A percentile compares a stretch with the other conserved stretches of the same genome.
These are phyloP conservation scores for Sycophila sp. DNA, from an alignment of 1,140 invertebrate genomes.

Conservation along the genomic window DNA sequence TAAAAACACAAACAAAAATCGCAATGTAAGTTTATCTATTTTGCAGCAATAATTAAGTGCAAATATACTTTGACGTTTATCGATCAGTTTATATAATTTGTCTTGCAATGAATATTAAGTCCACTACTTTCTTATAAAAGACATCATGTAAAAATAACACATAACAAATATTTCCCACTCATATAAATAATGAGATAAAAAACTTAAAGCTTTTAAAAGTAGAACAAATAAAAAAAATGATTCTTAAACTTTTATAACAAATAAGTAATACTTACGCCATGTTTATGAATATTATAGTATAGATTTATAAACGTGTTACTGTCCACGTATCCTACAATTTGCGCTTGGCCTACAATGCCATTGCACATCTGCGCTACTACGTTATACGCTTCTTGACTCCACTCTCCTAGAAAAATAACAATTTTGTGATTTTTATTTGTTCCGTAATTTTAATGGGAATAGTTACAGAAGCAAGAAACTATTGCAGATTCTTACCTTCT, in stretches of 20 bases:
- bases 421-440: background rate
- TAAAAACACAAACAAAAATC: slow-evolving; percentile 40
- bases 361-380: slow-evolving; percentile 81
- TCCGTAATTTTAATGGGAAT: background rate
- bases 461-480: slow-evolving; percentile 1
- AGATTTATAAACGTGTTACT: slow-evolving; percentile 52
- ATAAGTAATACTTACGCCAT: slow-evolving; percentile 52
- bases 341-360: slow-evolving; percentile 84
- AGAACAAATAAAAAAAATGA: background rate
- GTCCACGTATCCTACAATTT: slow-evolving; percentile 84
- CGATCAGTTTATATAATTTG: background rate
- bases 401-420: slow-evolving; percentile 61
- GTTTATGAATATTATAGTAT: slow-evolving; percentile 57
- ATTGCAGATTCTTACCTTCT: slow-evolving; percentile 69
- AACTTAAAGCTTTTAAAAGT: background rate
- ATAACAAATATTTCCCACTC: background rate
- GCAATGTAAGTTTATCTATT: slow-evolving; percentile 1
- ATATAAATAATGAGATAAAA: background rate
- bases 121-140: slow-evolving; percentile 36
- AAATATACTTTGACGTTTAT: background rate
- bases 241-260: background rate
- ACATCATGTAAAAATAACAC: slow-evolving; percentile 13
- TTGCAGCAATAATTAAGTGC: background rate
- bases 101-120: slow-evolving; percentile 20
- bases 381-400: slow-evolving; percentile 79